phyloP scores from a whole-genome alignment of 2,797 vertebrate species.

The Gallinago solitaria region DNA sequence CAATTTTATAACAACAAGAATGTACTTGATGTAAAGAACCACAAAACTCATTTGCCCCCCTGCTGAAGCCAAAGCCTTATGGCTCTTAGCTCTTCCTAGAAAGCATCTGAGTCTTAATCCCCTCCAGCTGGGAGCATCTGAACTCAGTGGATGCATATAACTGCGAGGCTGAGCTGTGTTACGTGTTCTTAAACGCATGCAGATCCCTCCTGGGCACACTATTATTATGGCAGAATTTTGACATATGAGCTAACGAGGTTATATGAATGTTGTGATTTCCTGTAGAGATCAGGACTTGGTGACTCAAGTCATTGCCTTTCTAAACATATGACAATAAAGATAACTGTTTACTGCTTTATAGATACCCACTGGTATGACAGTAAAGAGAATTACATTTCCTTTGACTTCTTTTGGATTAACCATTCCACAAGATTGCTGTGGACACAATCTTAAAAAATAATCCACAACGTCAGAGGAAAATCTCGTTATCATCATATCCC shows the following conservation, averaged over 20 bases:
- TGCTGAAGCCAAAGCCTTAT: not conserved
- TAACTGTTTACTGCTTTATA: not conserved
- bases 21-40: not conserved
- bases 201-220: not conserved
- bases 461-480: not conserved
- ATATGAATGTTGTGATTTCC: not conserved
- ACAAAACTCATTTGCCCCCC: not conserved
- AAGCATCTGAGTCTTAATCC: not conserved
- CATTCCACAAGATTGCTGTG: not conserved
- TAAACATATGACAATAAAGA: not conserved
- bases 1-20: not conserved
- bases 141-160: not conserved
- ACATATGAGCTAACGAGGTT: not conserved
- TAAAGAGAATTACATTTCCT: not conserved
- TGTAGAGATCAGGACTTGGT: not conserved
- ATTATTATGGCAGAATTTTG: not conserved
- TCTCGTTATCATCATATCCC: not conserved
- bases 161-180: not conserved
- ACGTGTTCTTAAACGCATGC: not conserved
- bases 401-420: not conserved
- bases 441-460: not conserved
- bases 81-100: not conserved
- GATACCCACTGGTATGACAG: not conserved
- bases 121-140: not conserved
- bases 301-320: not conserved